phyloP scores from a whole-genome alignment of 2,113 vertebrate genomes.

The Baryphthengus martii region DNA sequence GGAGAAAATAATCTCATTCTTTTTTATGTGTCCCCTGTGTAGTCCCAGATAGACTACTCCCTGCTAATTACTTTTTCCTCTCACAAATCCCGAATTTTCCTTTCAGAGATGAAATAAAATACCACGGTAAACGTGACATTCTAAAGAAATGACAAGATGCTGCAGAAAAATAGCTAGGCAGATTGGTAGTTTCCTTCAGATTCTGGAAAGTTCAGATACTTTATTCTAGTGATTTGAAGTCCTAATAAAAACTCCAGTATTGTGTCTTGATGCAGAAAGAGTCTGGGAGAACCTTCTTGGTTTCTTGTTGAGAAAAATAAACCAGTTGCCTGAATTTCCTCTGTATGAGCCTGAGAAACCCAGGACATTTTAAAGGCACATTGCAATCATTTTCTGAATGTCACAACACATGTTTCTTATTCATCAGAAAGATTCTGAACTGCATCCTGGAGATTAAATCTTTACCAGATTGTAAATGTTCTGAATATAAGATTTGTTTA shows the following conservation, averaged over 20 bases:
- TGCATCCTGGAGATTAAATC: neutral
- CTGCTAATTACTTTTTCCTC: neutral
- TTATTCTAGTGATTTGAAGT: neutral
- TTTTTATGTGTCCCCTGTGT: neutral
- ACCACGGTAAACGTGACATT: neutral
- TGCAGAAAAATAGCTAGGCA: neutral
- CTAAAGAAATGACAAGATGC: neutral
- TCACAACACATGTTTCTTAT: neutral
- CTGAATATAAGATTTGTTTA: neutral
- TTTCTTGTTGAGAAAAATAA: neutral
- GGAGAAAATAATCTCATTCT: neutral
- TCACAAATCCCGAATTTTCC: neutral
- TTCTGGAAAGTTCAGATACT: neutral
- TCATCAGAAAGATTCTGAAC: neutral
- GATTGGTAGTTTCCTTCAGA: neutral
- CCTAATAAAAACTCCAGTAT: neutral
- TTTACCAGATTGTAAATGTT: neutral
- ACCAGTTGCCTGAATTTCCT: neutral
- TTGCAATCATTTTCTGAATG: neutral
- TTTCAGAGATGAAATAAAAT: neutral
- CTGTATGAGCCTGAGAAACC: neutral
- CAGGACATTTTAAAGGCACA: neutral
- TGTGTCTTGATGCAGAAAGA: neutral
- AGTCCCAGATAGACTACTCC: neutral
- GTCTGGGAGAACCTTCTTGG: neutral